These are phyloP conservation scores for Cebus imitator DNA, from an alignment of 2,113 vertebrate genomes.

Conservation along the genomic window DNA sequence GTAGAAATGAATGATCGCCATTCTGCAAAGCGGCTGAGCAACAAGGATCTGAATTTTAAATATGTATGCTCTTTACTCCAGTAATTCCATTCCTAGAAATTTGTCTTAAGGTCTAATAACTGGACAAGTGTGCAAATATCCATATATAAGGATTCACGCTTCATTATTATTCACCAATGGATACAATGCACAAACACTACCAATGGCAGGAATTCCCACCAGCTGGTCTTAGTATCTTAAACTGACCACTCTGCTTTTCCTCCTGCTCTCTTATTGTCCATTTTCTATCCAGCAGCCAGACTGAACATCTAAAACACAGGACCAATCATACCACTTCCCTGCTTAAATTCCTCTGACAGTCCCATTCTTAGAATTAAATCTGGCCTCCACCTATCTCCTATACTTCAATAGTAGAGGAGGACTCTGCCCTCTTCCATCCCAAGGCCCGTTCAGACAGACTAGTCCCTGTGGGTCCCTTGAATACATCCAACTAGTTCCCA, in stretches of 20 bases:
- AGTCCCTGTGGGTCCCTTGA: background rate
- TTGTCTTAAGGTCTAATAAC: background rate
- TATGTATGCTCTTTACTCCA: background rate
- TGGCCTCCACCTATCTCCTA: background rate
- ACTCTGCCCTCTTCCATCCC: background rate
- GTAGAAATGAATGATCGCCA: background rate
- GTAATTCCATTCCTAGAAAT: background rate
- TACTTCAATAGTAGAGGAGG: background rate
- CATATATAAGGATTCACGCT: background rate
- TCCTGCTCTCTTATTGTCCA: background rate
- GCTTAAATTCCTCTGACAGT: background rate
- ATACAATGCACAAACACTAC: accelerated
- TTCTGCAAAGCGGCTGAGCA: background rate
- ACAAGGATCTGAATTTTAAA: background rate
- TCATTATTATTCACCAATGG: background rate
- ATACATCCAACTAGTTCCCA: background rate
- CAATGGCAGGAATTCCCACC: accelerated
- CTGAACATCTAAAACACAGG: background rate
- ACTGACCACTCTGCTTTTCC: background rate
- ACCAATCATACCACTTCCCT: background rate
- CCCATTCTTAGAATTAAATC: background rate
- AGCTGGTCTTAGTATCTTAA: background rate
- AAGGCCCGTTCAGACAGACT: background rate
- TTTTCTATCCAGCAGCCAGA: background rate
- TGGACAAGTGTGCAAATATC: background rate